Evolutionary conservation across 2,797 vertebrate genomes (phyloP).

Genomic region (Poeciliopsis presidionis): DNA sequence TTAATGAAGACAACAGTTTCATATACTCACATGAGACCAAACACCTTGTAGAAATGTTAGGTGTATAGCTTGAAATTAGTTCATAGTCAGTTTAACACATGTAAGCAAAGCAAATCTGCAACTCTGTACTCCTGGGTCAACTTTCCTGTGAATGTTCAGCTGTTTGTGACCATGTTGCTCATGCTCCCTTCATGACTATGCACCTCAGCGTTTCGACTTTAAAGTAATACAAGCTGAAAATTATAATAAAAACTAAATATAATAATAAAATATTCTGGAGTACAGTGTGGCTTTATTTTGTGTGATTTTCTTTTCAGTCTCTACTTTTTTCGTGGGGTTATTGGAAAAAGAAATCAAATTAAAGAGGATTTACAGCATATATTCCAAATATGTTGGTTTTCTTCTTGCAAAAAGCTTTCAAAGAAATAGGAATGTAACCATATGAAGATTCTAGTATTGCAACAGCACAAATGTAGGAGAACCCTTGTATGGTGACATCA

Average conservation of each 20-base stretch:
- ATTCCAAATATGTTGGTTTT: background rate
- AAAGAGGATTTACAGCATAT: too few species aligned
- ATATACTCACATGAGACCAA: conserved; percentile 19
- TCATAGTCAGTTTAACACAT: conserved; percentile 12
- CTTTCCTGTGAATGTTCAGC: conserved; percentile 59
- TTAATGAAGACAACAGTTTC: conserved; percentile 15
- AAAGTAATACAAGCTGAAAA: conserved; percentile 60
- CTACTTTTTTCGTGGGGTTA: background rate
- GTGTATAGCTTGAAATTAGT: conserved; percentile 10
- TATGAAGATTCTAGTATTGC: background rate
- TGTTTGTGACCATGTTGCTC: conserved; percentile 66
- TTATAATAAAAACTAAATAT: conserved; percentile 65
- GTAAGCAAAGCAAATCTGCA: conserved; percentile 22
- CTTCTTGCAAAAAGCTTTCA: background rate
- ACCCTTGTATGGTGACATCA: background rate
- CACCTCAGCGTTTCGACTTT: conserved; percentile 68
- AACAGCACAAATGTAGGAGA: background rate
- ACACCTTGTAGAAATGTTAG: conserved; percentile 16
- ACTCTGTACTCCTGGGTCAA: conserved; percentile 39
- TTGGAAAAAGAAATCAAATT: background rate
- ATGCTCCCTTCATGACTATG: conserved; percentile 77
- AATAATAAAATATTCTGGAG: conserved; percentile 17
- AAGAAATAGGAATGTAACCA: background rate
- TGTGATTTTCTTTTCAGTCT: conserved; percentile 1
- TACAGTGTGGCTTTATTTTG: conserved; percentile 26